phyloP scores from a whole-genome alignment of 2,888 invertebrate genomes.

The Lapara coniferarum region DNA sequence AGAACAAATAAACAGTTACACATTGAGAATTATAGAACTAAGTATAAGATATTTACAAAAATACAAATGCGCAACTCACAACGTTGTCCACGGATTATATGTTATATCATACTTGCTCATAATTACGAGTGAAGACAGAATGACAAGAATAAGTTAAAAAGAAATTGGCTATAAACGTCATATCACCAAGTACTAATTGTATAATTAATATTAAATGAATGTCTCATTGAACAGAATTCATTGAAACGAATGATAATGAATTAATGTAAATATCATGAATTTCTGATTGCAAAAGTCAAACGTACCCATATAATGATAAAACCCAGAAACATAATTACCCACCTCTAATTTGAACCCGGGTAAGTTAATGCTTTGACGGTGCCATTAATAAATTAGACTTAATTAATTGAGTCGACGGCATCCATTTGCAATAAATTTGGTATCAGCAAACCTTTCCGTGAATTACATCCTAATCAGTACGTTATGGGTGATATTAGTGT shows the following conservation, averaged over 20 bases:
- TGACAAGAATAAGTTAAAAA: too few species aligned
- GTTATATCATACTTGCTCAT: too few species aligned
- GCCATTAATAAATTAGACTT: slow-evolving; percentile 28
- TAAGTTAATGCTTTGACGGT: slow-evolving; percentile 25
- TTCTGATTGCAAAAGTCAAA: not conserved
- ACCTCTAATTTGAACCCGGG: not conserved
- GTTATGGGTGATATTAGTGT: slow-evolving; percentile 5
- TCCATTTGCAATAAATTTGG: slow-evolving; percentile 30
- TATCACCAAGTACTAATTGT: too few species aligned
- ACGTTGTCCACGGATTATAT: too few species aligned
- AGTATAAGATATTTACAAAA: too few species aligned
- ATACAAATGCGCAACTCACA: too few species aligned
- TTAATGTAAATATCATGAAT: not conserved
- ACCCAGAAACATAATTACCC: slow-evolving; percentile 7
- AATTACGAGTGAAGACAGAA: too few species aligned
- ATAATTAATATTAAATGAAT: too few species aligned
- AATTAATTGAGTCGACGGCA: slow-evolving; percentile 16
- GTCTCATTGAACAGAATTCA: too few species aligned
- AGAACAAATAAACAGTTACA: too few species aligned
- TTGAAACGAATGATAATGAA: not conserved
- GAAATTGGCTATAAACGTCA: too few species aligned
- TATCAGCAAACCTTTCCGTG: slow-evolving; percentile 4
- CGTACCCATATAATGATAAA: not conserved
- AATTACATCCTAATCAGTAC: slow-evolving; percentile 7
- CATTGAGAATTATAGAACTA: too few species aligned